Evolutionary conservation across 2,797 vertebrate genomes (phyloP), one percentile per base, ranked within the genome.

Genomic region (Sebastes steindachneri): DNA sequence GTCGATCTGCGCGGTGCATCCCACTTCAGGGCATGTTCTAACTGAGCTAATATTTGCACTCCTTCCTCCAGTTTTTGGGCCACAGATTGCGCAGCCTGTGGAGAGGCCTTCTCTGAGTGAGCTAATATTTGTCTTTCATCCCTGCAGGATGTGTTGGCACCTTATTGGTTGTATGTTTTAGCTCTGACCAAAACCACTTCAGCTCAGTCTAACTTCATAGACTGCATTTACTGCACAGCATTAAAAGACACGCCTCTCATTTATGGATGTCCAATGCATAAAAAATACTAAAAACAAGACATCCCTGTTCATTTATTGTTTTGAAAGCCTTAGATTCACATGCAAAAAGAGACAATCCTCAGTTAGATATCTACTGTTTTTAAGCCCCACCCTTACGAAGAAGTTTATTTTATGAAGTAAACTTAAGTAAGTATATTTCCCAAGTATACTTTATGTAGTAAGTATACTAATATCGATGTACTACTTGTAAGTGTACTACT

Each of bases 121-220:
- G 76, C 71, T 65, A 73, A 87, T 89, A 76, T 86, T 85, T 74
- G 68, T 59, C 72, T 86, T 82, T 84, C 68, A 82, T 90, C 68
- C 75, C 77, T 65, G 77, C 78, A 60, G 73, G 67, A 76, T 65
- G 59, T 29, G 60, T 48, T 37, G 55, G 67, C 70, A 57, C 26
- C 28, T 83, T 54, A 68, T 54, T 68, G 63, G 23, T 63, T 82
- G 69, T 77, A 37, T 86, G 14, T 73, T 84, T 74, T 33, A 33
- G n/a, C 48, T 64, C 35, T 59, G 68, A 71, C 25, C 8, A 25
- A 69, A 72, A 60, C n/a, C 26, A 17, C 37, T 72, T 33, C 21
- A 12, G 3, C 21, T 26, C 58, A 31, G 26, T 59, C 48, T 9
- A 41, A n/a, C 60, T 57, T 33, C 51, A 23, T 26, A 51, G 1